Evolutionary conservation across 1,140 invertebrate species (phyloP).

Genomic region (Conus ventricosus): DNA sequence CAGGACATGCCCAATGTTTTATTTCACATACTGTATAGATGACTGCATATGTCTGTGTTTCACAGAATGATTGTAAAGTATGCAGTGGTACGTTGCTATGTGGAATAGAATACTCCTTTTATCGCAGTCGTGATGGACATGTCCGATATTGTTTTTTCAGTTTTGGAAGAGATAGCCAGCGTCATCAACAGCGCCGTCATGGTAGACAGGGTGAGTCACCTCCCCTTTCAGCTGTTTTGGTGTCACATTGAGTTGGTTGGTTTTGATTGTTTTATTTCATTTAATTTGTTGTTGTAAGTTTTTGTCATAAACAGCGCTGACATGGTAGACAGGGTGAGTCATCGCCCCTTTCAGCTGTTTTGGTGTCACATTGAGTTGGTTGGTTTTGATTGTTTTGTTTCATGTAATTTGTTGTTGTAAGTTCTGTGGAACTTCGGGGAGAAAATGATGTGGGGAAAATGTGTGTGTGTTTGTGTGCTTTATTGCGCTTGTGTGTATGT

Average conservation of each 20-base stretch:
- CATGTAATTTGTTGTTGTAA: neutral
- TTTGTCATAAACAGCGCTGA: conserved; percentile 57
- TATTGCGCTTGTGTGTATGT: no score
- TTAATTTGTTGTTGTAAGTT: no score
- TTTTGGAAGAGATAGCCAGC: conserved; percentile 62
- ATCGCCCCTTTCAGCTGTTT: neutral
- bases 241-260: neutral
- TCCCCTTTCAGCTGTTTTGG: neutral
- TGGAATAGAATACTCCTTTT: no score
- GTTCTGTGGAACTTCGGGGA: neutral
- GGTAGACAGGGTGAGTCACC: conserved; percentile 62
- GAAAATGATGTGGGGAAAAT: no score
- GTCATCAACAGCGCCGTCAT: conserved; percentile 56
- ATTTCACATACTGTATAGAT: no score
- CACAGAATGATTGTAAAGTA: no score
- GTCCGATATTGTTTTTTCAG: conserved; percentile 43
- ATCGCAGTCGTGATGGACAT: no score
- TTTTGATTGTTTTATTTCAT: neutral
- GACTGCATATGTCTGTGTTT: no score
- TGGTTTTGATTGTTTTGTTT: neutral
- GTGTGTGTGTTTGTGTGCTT: no score
- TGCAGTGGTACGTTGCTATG: no score
- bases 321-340: conserved; percentile 63
- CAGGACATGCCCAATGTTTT: no score
- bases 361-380: neutral